These are phyloP conservation scores for Capitulum mitella DNA, from an alignment of 2,888 invertebrate species.

Conservation along the genomic window DNA sequence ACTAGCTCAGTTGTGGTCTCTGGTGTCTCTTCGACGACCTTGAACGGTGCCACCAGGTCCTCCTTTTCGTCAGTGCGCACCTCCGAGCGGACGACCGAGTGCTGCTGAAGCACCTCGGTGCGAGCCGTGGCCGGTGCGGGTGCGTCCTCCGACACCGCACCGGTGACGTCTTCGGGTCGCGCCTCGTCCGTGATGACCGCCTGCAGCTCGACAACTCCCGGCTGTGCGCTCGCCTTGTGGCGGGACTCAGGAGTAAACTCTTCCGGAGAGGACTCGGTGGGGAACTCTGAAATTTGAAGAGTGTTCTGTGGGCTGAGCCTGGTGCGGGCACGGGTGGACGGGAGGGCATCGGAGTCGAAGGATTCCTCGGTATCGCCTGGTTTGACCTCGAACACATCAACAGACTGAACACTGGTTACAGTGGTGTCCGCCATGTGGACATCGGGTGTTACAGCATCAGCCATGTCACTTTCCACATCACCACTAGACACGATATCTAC, in stretches of 20 bases:
- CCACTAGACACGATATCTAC: not conserved
- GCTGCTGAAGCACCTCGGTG: slow-evolving; percentile 9
- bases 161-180: not conserved
- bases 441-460: not conserved
- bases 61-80: not conserved
- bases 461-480: slow-evolving; percentile 8
- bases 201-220: not conserved
- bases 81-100: not conserved
- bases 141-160: not conserved
- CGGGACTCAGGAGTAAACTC: slow-evolving; percentile 4
- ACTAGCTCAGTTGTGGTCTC: not conserved
- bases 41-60: not conserved
- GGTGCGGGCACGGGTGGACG: not conserved
- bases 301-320: slow-evolving; percentile 13
- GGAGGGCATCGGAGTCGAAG: not conserved
- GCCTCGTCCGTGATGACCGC: slow-evolving; percentile 2
- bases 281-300: slow-evolving; percentile 16
- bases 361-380: slow-evolving; percentile 11
- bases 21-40: not conserved
- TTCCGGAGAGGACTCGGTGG: slow-evolving; percentile 2
- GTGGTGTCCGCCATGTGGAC: not conserved
- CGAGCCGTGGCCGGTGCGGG: not conserved
- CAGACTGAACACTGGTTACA: not conserved
- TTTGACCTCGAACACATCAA: slow-evolving; percentile 10
- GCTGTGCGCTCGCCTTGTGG: not conserved